These are phyloP conservation scores for Centropus bengalensis DNA, from an alignment of 2,113 vertebrate genomes.

Conservation along the genomic window DNA sequence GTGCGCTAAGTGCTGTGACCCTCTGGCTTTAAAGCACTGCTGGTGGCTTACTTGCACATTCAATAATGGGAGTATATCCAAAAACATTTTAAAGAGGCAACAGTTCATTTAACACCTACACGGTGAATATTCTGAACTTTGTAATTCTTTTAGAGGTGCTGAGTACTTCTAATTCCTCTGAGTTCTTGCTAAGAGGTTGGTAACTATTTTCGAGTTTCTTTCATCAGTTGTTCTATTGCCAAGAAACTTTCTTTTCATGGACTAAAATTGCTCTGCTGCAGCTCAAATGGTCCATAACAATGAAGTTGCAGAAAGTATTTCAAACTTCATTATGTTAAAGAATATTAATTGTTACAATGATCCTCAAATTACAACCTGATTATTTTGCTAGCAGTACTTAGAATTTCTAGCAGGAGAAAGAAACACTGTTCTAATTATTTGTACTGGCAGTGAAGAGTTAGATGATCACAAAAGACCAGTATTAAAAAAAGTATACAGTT, in stretches of 20 bases:
- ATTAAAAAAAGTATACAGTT: not conserved
- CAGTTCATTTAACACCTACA: not conserved
- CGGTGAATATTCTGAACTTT: not conserved
- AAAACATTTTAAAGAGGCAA: not conserved
- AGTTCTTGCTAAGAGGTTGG: not conserved
- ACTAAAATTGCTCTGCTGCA: conserved; percentile 12
- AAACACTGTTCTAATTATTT: conserved; percentile 1
- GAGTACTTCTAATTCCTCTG: not conserved
- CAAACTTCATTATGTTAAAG: not conserved
- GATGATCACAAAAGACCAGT: not conserved
- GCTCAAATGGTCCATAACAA: conserved; percentile 2
- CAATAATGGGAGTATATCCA: not conserved
- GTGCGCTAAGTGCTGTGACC: not conserved
- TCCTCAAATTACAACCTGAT: not conserved
- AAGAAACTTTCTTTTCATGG: not conserved
- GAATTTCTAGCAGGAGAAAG: not conserved
- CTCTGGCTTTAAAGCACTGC: not conserved
- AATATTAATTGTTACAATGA: conserved; percentile 33
- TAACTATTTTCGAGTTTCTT: conserved; percentile 30
- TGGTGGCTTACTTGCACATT: not conserved
- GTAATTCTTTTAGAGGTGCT: not conserved
- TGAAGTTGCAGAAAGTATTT: not conserved
- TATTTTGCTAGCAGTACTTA: conserved; percentile 2
- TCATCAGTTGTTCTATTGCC: conserved; percentile 2
- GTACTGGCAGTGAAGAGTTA: not conserved